Evolutionary conservation across 2,113 vertebrate species (phyloP).

Genomic region (Cranoglanis bouderius): DNA sequence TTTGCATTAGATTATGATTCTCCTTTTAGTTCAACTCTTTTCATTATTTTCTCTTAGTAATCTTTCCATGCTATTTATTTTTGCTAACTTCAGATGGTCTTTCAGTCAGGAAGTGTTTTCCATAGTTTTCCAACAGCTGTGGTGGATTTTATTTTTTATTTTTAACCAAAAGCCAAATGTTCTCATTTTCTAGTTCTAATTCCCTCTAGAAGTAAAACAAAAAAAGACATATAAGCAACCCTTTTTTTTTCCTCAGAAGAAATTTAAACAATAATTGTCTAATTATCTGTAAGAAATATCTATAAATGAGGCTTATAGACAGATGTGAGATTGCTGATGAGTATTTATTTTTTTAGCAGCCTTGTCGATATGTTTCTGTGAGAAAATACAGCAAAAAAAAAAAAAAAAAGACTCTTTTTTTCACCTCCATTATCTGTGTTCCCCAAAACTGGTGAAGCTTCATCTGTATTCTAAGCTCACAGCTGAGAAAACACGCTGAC

Average conservation of each 20-base stretch:
- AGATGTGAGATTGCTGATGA: neutral
- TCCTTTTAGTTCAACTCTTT: neutral
- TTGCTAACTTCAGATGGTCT: neutral
- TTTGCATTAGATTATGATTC: neutral
- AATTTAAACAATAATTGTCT: neutral
- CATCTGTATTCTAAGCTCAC: slow-evolving; percentile 69
- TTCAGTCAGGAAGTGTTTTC: neutral
- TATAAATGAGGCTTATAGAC: neutral
- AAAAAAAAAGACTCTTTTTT: neutral
- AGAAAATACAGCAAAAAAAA: neutral
- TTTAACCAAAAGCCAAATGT: neutral
- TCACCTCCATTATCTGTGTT: neutral
- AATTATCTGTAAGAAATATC: neutral
- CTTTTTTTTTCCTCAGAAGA: neutral
- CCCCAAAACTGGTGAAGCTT: slow-evolving; percentile 20
- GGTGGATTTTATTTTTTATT: neutral
- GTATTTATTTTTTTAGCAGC: neutral
- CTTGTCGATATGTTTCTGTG: neutral
- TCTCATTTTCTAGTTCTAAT: neutral
- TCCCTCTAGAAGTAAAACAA: neutral
- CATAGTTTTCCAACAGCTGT: neutral
- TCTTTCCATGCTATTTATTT: neutral
- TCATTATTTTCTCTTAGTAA: neutral
- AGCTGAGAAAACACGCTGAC: slow-evolving; percentile 71
- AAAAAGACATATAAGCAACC: neutral